phyloP scores from a whole-genome alignment of 2,888 invertebrate genomes.

The Frankliniella fusca region DNA sequence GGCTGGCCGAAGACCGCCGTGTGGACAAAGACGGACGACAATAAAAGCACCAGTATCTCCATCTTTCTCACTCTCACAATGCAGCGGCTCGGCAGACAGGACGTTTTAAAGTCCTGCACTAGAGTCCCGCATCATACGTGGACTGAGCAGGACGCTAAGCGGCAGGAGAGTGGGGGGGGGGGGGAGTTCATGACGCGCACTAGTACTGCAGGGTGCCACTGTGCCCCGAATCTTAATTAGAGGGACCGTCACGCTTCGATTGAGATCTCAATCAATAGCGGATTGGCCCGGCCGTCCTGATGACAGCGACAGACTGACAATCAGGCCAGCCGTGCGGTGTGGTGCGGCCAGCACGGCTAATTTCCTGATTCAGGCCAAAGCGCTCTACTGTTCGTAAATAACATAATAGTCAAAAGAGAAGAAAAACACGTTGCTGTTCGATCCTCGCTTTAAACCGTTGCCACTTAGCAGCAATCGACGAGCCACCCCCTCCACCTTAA shows the following conservation, averaged over 20 bases:
- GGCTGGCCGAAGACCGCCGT: too few relatives aligned
- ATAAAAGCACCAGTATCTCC: too few relatives aligned
- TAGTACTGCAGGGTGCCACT: not conserved
- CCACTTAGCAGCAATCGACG: too few relatives aligned
- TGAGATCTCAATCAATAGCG: conserved; percentile 13
- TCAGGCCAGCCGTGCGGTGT: not conserved
- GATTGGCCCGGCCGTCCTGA: not conserved
- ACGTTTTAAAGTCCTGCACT: too few relatives aligned
- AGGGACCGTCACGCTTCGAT: conserved; percentile 7
- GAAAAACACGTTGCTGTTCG: not conserved
- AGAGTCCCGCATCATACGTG: too few relatives aligned
- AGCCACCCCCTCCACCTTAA: too few relatives aligned
- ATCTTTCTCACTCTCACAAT: too few relatives aligned
- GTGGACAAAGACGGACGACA: too few relatives aligned
- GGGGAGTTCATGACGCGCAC: not conserved
- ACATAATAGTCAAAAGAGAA: not conserved
- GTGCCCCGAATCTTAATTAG: conserved; percentile 15
- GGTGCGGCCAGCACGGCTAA: not conserved
- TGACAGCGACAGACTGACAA: not conserved
- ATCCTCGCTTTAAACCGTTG: too few relatives aligned
- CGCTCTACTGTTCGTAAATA: too few relatives aligned
- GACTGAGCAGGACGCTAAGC: too few relatives aligned
- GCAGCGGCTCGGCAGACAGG: too few relatives aligned
- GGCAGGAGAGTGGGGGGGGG: not conserved
- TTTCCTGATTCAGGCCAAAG: not conserved